These are phyloP conservation scores for Anomalospiza imberbis DNA, from an alignment of 2,797 vertebrate genomes.

Conservation along the genomic window DNA sequence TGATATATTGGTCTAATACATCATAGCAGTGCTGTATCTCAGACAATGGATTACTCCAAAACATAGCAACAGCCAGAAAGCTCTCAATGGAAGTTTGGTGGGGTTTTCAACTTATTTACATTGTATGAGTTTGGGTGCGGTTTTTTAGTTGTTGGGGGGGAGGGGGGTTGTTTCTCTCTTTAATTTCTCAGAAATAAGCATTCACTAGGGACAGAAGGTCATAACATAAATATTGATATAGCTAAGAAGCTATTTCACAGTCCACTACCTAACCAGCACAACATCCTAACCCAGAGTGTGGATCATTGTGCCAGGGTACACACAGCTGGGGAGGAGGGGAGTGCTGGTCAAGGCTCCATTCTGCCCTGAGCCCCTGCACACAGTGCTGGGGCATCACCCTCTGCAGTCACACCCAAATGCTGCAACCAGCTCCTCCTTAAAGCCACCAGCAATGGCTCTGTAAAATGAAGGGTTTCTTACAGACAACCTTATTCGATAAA, in stretches of 20 bases:
- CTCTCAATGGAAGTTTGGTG: slow-evolving; percentile 62
- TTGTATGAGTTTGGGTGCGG: not conserved
- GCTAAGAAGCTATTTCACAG: not conserved
- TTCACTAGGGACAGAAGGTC: not conserved
- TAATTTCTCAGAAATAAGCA: slow-evolving; percentile 14
- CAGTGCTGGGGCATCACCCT: not conserved
- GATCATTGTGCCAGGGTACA: not conserved
- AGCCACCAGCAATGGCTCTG: not conserved
- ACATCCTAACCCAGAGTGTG: not conserved
- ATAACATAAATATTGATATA: not conserved
- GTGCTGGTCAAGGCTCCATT: accelerated
- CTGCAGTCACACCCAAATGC: not conserved
- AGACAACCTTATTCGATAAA: not conserved
- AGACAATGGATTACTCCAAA: slow-evolving; percentile 65
- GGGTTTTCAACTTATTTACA: slow-evolving; percentile 38
- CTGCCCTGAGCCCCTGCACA: not conserved
- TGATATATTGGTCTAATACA: slow-evolving; percentile 68
- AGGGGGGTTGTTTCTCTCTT: not conserved
- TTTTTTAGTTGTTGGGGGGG: accelerated
- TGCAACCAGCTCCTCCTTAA: not conserved
- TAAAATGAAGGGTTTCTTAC: not conserved
- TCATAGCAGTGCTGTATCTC: slow-evolving; percentile 48
- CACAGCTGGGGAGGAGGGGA: not conserved
- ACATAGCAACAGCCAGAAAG: slow-evolving; percentile 65
- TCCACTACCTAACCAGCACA: not conserved